Evolutionary conservation across 2,888 invertebrate species (phyloP), one percentile per base, ranked within the genome.

Genomic region (Agriotes lineatus): DNA sequence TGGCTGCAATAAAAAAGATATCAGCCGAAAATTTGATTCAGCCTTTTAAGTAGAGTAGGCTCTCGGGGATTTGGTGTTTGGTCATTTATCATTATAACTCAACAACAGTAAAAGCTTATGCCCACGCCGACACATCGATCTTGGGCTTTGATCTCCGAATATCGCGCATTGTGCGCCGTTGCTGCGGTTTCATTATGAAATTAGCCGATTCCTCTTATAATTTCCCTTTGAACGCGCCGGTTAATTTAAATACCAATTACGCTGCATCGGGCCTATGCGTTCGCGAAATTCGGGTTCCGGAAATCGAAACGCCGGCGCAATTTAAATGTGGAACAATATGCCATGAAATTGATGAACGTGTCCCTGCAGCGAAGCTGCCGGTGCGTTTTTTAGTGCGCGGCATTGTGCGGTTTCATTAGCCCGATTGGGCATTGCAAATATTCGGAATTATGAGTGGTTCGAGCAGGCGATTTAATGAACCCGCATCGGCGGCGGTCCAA

Each of bases 21-120:
- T 58, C 58, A 50, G 19, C 33, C 48, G 65, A 65, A 58, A 65
- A 65, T 65, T 65, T 65, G 57, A 67, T 54, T 56, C 42, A 45
- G 35, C 56, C 54, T 67, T 66, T 63, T 63, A 56, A 45, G 67
- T 67, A 22, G 44, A 60, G 54, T 54, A 48, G 44, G 44, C 35
- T 45, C 44, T 37, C 35, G 42, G 52, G 54, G 61, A 57, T 61
- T 67, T 61, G 54, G 33, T 57, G 45, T 67, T 56, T 48, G 67
- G 61, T 67, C 67, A 67, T 67, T 67, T 67, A 67, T 67, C 67
- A 67, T 67, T 61, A 57, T 61, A 67, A 67, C 45, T 60, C 67
- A 67, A 67, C 61, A 61, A 67, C 56, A 67, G 57, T 57, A 56
- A 54, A 60, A 35, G 67, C 56, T 56, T 67, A 67, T 56, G 33